Conservation (phyloP, 2,113 vertebrate species). For the Tupaia tana region DNA sequence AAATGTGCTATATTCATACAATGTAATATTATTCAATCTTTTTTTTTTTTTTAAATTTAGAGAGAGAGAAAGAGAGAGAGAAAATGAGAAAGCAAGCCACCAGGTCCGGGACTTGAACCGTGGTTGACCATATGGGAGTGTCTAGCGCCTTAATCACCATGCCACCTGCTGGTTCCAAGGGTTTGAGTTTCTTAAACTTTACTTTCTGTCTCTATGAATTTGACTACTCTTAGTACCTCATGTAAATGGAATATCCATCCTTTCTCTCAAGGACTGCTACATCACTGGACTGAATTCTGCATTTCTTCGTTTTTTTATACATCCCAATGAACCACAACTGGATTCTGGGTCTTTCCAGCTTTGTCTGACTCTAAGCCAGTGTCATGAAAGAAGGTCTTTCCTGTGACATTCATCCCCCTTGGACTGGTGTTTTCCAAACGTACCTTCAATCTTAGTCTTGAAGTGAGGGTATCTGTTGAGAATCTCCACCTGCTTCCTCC, state of each 20-base stretch:
- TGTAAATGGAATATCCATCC: neutral
- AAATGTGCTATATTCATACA: too few species aligned
- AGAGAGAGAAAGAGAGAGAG: too few species aligned
- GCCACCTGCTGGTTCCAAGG: too few species aligned
- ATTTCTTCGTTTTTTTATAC: neutral
- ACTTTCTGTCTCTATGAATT: too few species aligned
- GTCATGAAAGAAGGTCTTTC: accelerated
- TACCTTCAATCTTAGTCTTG: constrained; percentile 91
- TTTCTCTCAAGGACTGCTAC: neutral
- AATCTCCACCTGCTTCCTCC: constrained; percentile 88
- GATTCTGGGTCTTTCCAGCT: neutral
- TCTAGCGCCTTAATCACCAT: too few species aligned
- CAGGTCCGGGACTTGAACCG: too few species aligned
- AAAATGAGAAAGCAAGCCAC: too few species aligned
- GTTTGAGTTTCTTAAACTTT: too few species aligned
- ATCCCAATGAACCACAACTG: neutral
- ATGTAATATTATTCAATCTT: too few species aligned
- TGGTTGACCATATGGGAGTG: too few species aligned
- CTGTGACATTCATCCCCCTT: accelerated
- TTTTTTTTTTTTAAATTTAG: too few species aligned
- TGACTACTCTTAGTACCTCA: too few species aligned
- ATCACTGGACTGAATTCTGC: neutral
- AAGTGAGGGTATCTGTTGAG: constrained; percentile 90
- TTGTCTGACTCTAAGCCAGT: neutral
- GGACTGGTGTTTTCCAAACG: neutral